Evolutionary conservation across 2,888 invertebrate species (phyloP), one percentile per base, ranked within the genome.

Genomic region (Dascillus cervinus): DNA sequence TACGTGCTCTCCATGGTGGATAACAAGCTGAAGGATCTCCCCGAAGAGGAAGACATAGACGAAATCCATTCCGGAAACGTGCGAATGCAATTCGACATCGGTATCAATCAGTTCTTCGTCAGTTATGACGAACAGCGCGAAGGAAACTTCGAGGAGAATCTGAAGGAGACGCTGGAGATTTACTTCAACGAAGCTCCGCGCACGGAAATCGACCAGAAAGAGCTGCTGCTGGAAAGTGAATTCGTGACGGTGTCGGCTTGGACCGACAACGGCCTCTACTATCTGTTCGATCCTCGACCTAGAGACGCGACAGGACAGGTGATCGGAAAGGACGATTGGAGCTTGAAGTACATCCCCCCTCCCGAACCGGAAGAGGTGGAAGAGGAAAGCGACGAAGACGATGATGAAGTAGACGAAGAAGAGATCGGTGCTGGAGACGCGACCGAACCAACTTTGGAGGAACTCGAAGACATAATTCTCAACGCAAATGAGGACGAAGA

Each of bases 251-350:
- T 60, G 3, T 49, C 56, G 3, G 37, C 62, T 5, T 64, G 64
- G 64, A 51, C 50, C 20, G 56, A 59, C 8, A 51, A 53, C 3
- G 52, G 50, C 3, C 29, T 49, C 2, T 65, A 54, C 35, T 55
- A 48, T 22, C 31, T 61, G 0, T 66, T 63, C 35, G 65, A 65
- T 46, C 55, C 64, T 5, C 53, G 48, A 36, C 54, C 61, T 3
- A 49, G 63, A 13, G 58, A 62, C 39, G 48, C 52, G 10, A 33
- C 34, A 3, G 64, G 64, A 3, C 43, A 56, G 25, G 46, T 59
- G 3, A 58, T 56, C 29, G 62, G 62, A 3, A 56, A 55, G 29
- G 56, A 57, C 8, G 59, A 61, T 11, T 62, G 62, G 62, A 57
- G 54, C 30, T 44, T 34, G 20, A 26, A 33, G 10, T 11, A 32